Evolutionary conservation across 2,888 invertebrate genomes (phyloP).

Genomic region (Patella depressa): DNA sequence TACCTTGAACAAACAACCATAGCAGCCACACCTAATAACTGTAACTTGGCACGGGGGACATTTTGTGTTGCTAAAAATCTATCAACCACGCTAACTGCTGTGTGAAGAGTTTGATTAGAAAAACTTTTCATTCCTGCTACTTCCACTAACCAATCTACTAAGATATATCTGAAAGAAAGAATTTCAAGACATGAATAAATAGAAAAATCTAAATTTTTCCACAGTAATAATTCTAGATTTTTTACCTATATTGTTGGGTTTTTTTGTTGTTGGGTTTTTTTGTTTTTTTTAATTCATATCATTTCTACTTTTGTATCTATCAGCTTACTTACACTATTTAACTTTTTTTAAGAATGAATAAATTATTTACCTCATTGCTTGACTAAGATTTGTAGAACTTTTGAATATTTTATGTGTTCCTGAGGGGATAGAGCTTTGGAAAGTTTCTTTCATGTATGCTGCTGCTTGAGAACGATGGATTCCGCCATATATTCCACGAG

Average conservation of each 20-base stretch:
- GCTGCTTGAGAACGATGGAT: constrained; percentile 54
- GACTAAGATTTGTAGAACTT: constrained; percentile 57
- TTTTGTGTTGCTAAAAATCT: constrained; percentile 57
- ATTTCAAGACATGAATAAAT: background rate
- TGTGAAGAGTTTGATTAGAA: constrained; percentile 63
- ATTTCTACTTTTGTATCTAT: background rate
- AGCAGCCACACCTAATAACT: constrained; percentile 67
- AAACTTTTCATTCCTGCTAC: constrained; percentile 69
- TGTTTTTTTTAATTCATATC: no score
- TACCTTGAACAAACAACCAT: constrained; percentile 69
- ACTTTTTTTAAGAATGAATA: no score
- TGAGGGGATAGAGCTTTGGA: constrained; percentile 58
- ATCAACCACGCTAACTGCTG: constrained; percentile 66
- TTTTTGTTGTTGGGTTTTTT: no score
- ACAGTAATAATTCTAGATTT: no score
- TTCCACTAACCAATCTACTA: constrained; percentile 70
- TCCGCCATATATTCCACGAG: constrained; percentile 59
- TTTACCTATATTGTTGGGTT: no score
- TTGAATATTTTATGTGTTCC: constrained; percentile 57
- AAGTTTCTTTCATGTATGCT: constrained; percentile 54
- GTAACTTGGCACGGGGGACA: constrained; percentile 60
- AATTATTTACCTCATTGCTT: constrained; percentile 63
- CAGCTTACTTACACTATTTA: background rate
- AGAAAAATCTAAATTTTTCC: no score
- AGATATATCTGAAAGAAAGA: constrained; percentile 62